Conservation (phyloP, 1,140 invertebrate species). For the Achatina immaculata region DNA sequence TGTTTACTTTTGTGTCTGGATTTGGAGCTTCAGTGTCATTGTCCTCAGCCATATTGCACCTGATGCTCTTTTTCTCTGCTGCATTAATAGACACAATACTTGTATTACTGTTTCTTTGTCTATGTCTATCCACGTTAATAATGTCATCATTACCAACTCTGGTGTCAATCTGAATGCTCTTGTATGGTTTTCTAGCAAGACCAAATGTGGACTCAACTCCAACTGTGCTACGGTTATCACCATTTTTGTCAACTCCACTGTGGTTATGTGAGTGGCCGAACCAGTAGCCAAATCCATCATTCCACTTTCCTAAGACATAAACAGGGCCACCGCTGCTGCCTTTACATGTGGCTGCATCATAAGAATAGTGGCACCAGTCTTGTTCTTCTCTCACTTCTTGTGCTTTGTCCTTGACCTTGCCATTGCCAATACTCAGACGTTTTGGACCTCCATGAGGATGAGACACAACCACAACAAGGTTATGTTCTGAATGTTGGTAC, state of each 20-base stretch:
- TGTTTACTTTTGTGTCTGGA: too few species aligned
- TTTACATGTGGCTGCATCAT: not conserved
- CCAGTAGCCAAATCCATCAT: constrained; percentile 6
- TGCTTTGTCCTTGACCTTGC: not conserved
- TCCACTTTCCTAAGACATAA: not conserved
- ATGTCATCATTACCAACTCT: too few species aligned
- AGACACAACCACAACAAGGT: not conserved
- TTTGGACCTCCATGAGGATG: constrained; percentile 18
- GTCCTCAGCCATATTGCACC: too few species aligned
- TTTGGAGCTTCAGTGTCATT: too few species aligned
- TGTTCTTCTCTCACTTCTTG: not conserved
- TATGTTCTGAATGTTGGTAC: not conserved
- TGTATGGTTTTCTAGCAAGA: too few species aligned
- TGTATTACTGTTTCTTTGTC: too few species aligned
- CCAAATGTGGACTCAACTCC: not conserved
- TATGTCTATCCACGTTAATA: too few species aligned
- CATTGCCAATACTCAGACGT: not conserved
- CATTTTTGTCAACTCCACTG: not conserved
- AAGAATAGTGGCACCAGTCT: constrained; percentile 2
- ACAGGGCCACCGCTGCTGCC: constrained; percentile 4
- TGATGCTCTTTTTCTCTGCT: too few species aligned
- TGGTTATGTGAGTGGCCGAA: constrained; percentile 20
- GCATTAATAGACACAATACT: too few species aligned
- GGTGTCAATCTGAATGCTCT: too few species aligned
- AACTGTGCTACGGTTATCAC: not conserved